These are phyloP conservation scores for Athalia cordata DNA, from an alignment of 2,888 invertebrate species.

Conservation along the genomic window DNA sequence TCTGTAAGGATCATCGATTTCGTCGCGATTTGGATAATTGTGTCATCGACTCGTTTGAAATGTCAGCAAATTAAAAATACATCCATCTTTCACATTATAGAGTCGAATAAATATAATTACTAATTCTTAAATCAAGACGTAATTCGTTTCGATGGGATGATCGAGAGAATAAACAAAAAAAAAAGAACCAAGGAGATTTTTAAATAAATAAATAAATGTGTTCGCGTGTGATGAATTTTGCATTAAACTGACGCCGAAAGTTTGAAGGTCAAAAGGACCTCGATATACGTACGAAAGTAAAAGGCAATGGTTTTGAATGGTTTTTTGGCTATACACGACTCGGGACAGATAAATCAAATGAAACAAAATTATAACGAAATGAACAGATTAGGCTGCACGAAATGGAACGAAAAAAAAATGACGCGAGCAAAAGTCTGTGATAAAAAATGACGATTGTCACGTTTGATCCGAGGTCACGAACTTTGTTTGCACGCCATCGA, in stretches of 20 bases:
- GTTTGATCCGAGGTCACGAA: not conserved
- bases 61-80: too few relatives aligned
- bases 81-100: too few relatives aligned
- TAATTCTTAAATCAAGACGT: too few relatives aligned
- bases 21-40: too few relatives aligned
- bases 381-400: not conserved
- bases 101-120: too few relatives aligned
- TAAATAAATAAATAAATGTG: not conserved
- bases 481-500: not conserved
- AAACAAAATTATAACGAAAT: not conserved
- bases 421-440: too few relatives aligned
- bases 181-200: not conserved
- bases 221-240: not conserved
- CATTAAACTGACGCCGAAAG: not conserved
- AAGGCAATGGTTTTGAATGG: not conserved
- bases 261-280: conserved; percentile 4
- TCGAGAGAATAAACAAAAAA: too few relatives aligned
- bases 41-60: too few relatives aligned
- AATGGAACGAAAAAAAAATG: not conserved
- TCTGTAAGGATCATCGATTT: too few relatives aligned
- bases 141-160: too few relatives aligned
- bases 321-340: not conserved
- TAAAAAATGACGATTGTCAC: not conserved
- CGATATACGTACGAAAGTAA: not conserved
- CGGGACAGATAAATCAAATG: not conserved